Base-by-base conservation (phyloP, 1,140 invertebrate genomes). In the Trichonephila clavata region DNA sequence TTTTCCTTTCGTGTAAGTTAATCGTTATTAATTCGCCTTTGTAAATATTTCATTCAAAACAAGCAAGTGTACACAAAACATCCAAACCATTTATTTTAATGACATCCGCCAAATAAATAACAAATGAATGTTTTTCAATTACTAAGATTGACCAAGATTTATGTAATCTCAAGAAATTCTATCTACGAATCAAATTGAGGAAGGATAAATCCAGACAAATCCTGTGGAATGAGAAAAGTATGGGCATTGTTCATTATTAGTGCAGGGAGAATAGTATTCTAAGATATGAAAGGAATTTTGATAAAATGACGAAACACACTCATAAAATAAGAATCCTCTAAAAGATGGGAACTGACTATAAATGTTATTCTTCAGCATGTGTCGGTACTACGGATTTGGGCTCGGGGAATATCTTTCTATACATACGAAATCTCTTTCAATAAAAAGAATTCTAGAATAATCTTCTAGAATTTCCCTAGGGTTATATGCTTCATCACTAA, bases 401-500 rank as follows among this genome's bases (percentile, higher is more conserved):
- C 14, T 3, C 20, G 27, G 60, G 60, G 50, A 86, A 83, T 57
- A 57, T 59, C 43, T 57, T 20, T 50, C 81, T 16, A 4, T 18
- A 39, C 71, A 39, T 32, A 32, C 61, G 27, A 1, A 18, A 27
- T 18, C 71, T 39, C 6, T 27, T 86, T 18, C 39, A 86, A 86
- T 86, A 86, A 86, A 86, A 86, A 60, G 60, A 27, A 63, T 32
- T 8, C 60, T 86, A 39, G 14, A 39, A 39, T 39, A 39, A 39
- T 39, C 32, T 39, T 57, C 43, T 43, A 59, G 60, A 86, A 86
- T 86, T 86, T 86, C 84, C 84, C 84, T n/a, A 61, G 84, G 84
- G 84, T 86, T 60, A 86, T 61, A 59, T 24, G 57, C 24, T 86
- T 63, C 84, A 86, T 86, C 84, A 86, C 84, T 63, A 86, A 86